A percentile compares a stretch with the other conserved stretches of the same genome.
Evolutionary conservation across 2,797 vertebrate genomes (phyloP).

Genomic region (Aphelocoma californica): DNA sequence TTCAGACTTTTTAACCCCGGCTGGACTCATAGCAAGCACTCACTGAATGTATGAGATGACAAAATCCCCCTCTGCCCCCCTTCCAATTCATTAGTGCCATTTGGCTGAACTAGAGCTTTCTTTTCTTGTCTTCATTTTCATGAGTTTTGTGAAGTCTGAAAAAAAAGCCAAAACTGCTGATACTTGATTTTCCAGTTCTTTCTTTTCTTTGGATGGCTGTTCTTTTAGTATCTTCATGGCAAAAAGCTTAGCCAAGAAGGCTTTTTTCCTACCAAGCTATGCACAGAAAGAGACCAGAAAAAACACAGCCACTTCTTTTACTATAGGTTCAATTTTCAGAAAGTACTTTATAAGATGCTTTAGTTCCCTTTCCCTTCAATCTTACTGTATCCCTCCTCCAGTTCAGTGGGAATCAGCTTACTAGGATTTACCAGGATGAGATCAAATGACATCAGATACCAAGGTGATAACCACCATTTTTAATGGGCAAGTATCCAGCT

Average conservation of each 20-base stretch:
- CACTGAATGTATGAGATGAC: not conserved
- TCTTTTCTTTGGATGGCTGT: not conserved
- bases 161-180: not conserved
- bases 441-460: not conserved
- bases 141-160: not conserved
- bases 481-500: not conserved
- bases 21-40: not conserved
- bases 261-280: not conserved
- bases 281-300: not conserved
- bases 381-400: not conserved
- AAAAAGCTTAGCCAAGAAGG: not conserved
- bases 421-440: not conserved
- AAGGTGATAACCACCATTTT: not conserved
- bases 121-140: slow-evolving; percentile 21
- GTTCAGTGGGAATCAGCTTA: not conserved
- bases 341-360: not conserved
- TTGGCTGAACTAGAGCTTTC: not conserved
- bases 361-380: not conserved
- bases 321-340: not conserved
- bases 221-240: slow-evolving; percentile 1
- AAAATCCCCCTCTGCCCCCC: not conserved
- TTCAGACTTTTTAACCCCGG: not conserved
- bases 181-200: slow-evolving; percentile 26
- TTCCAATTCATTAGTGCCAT: not conserved
- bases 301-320: not conserved